Base-by-base conservation (phyloP, 1,140 invertebrate species). In the Belonocnema kinseyi region DNA sequence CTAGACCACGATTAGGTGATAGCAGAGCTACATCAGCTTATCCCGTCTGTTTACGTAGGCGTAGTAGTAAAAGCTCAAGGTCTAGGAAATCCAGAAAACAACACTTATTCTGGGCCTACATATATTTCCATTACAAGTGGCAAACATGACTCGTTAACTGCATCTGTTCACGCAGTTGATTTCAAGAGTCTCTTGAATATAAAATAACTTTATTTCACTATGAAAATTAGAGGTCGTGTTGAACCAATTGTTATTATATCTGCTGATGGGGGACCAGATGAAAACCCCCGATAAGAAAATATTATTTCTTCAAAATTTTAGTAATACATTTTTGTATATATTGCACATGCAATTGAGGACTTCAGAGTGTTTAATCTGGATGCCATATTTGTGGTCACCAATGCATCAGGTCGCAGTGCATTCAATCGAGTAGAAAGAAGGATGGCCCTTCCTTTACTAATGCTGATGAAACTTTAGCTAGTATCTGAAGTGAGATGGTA, bases 221-320 rank as follows among this genome's bases (percentile, higher is more conserved):
- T 61, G 7, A 75, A 75, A 66, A 6, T 12, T 75, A 8, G 17
- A 17, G 17, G 13, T n/a, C n/a, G 14, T 16, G 40, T 85, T 13
- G 91, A 91, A 83, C 89, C 89, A 66, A 81, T 91, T 78, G 51
- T 91, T 80, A 70, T 89, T 14, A 86, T 91, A 83, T 81, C 85
- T 72, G 66, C 78, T 26, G 26, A 26, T 26, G 26, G 26, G 3
- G 26, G 26, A 26, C 26, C 26, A 1, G 26, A 26, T 26, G 87
- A 90, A 85, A 90, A 90, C 74, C 90, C 90, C 26, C 66, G 88
- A 77, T 89, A 88, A 84, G 26, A 26, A 26, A 26, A 26, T 26
- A 26, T 26, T n/a, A n/a, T n/a, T n/a, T n/a, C n/a, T n/a, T n/a
- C n/a, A n/a, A n/a, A n/a, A n/a, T n/a, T n/a, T n/a, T n/a, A n/a